Evolutionary conservation across 2,113 vertebrate species (phyloP), one percentile per base, ranked within the genome.

Genomic region (Xyliphius kryptos): DNA sequence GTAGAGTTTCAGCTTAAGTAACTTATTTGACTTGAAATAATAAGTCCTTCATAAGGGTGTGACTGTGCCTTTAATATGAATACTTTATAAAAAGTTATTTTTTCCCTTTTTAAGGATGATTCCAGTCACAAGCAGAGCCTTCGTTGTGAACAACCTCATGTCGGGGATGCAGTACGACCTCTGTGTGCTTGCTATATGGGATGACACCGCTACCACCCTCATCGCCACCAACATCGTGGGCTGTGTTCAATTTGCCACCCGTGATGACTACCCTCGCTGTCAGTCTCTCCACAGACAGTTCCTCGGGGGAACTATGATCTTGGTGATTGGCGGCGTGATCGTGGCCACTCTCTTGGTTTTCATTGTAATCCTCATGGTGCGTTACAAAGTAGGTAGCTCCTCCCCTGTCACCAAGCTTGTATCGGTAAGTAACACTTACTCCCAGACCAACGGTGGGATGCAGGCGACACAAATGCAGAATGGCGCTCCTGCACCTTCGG

Each of bases 161-260:
- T 88, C 94, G 0, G 94, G 94, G 68, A 91, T 91, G 32, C 90
- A 92, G 81, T 99, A 99, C 11, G 93, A 99, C 73, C 80, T 99
- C 56, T 99, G 96, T 0, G 96, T 99, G 38, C 77, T 99, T 80
- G 95, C 95, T 72, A 92, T 97, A 80, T 99, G 95, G 94, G 94
- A 98, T 0, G 95, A 99, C 85, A 92, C 90, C 0, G 92, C 92
- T 69, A 97, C 95, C 0, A 94, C 93, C 0, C 92, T 98, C 63
- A 97, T 93, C 0, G 95, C 94, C 74, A 99, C 96, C 80, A 98
- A 97, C 73, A 90, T 98, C 3, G 92, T 99, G 17, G 96, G 95
- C 69, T 99, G 96, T 0, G 88, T 91, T 72, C 90, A 95, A 80
- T 99, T 99, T 79, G 82, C 89, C 80, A 99, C 96, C 73, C 87